Base-by-base conservation (phyloP, 2,797 vertebrate species). In the Aeoliscus strigatus region DNA sequence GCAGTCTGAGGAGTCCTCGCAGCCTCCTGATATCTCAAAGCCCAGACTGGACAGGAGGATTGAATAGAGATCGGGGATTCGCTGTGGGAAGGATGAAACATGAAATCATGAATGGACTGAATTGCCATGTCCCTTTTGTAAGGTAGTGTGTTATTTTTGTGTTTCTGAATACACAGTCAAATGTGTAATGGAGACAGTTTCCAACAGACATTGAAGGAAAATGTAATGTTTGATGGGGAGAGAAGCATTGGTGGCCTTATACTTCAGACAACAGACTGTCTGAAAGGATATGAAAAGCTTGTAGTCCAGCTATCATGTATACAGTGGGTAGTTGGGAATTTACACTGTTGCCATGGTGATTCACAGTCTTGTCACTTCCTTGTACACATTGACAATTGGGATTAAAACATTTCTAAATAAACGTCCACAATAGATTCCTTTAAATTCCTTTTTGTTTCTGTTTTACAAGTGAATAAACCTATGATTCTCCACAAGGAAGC, bases 371-470 rank as follows among this genome's bases (percentile, higher is more conserved):
- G 66, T 79, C 76, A 76, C 82, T 75, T 77, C 64, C 67, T 66
- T 71, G 63, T 81, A 70, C 62, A 70, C 68, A 58, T 29, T 73
- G 29, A 52, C 58, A 62, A 68, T 73, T 80, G 61, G 56, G 70
- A 71, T 79, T 33, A 64, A 77, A 52, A 48, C 18, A 47, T 82
- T 84, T 87, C 67, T 82, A 84, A 87, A 89, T 85, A 84, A 88
- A 87, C 66, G 64, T 76, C 62, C 73, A 1, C 1, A 42, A 49
- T 63, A 52, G 68, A 74, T 48, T 13, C 23, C 11, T 56, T 14
- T 28, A 34, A 27, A 32, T 54, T 64, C 32, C 5, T 53, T 32
- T 66, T 14, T 38, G n/a, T n/a, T 50, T 25, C 11, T 27, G 8
- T 4, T 8, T 14, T 14, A 23, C 21, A 4, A 23, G 21, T 8